Base-by-base conservation (phyloP, 2,797 vertebrate species). In the Coregonus ussuriensis region DNA sequence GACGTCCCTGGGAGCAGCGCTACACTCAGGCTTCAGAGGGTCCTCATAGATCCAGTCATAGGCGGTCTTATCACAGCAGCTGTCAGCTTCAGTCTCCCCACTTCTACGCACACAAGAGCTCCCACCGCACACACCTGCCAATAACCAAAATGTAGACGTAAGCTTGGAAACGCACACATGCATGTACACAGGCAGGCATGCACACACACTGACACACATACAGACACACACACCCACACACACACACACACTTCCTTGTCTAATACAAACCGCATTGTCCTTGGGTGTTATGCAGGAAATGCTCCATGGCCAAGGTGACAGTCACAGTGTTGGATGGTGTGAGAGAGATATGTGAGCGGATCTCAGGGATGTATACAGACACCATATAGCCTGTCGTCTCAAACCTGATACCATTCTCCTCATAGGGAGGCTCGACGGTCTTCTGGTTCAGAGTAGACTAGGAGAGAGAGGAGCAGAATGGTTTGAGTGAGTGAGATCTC, bases 221-320 rank as follows among this genome's bases (percentile, higher is more conserved):
- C 62, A 35, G 5, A 29, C 14, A 25, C 21, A 31, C 25, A 66
- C 37, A 65, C 51, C 16, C 51, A 33, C 52, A 56, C 51, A 31
- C 21, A 16, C 25, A 56, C 3, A 73, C 52, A 54, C 37, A n/a
- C 15, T 25, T 18, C 15, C 15, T 21, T 66, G 21, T 4, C 37
- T 21, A 14, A 71, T 47, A 89, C 91, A 2, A 59, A 94, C 93
- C 93, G 75, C 93, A 95, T 79, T 94, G 93, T 71, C 94, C 93
- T 71, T 87, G 89, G 4, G 92, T 93, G 86, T 95, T 94, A 74
- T 89, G 85, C 6, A 33, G 0, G 76, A 95, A 95, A 75, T 92
- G 25, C 62, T 93, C 91, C 91, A 88, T 91, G 59, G 86, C 91
- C 63, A 95, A 77, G 79, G 18, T 92, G 81, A 94, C 81, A 52